Evolutionary conservation across 2,113 vertebrate genomes (phyloP).

Genomic region (Callopanchax toddi): DNA sequence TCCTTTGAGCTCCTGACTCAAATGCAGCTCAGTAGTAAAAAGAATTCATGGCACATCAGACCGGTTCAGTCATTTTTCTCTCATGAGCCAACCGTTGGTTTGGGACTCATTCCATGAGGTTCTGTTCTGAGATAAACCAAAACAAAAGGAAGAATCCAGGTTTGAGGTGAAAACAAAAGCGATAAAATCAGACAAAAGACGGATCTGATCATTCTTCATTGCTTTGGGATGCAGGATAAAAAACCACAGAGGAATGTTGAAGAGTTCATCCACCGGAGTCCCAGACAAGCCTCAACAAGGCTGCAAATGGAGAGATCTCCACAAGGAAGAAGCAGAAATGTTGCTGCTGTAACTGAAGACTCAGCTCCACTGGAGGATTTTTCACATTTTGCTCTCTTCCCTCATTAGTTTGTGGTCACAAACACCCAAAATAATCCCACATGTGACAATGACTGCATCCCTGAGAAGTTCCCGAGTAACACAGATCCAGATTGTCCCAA

Average conservation of each 20-base stretch:
- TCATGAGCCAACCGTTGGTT: conserved; percentile 1
- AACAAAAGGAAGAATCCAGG: conserved; percentile 15
- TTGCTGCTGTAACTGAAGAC: conserved; percentile 18
- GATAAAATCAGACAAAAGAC: conserved; percentile 26
- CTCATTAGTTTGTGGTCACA: conserved; percentile 27
- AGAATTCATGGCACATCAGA: conserved; percentile 33
- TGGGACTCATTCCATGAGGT: conserved; percentile 18
- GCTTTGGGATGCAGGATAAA: conserved; percentile 16
- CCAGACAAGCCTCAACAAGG: conserved; percentile 57
- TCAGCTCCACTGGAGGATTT: conserved; percentile 15
- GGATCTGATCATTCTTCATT: conserved; percentile 21
- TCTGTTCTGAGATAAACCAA: neutral
- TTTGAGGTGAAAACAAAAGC: conserved; percentile 23
- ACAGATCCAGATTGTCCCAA: conserved; percentile 10
- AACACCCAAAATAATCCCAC: conserved; percentile 30
- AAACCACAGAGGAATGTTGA: conserved; percentile 33
- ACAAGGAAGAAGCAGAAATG: conserved; percentile 21
- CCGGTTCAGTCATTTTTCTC: conserved; percentile 9
- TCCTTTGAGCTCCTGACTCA: conserved; percentile 39
- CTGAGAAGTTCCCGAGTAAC: neutral
- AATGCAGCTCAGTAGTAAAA: conserved; percentile 10
- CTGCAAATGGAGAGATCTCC: conserved; percentile 20
- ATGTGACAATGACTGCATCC: conserved; percentile 12
- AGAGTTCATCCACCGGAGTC: conserved; percentile 25
- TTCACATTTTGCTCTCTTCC: conserved; percentile 27